phyloP scores from a whole-genome alignment of 2,888 invertebrate species.

The Hemaris fuciformis region DNA sequence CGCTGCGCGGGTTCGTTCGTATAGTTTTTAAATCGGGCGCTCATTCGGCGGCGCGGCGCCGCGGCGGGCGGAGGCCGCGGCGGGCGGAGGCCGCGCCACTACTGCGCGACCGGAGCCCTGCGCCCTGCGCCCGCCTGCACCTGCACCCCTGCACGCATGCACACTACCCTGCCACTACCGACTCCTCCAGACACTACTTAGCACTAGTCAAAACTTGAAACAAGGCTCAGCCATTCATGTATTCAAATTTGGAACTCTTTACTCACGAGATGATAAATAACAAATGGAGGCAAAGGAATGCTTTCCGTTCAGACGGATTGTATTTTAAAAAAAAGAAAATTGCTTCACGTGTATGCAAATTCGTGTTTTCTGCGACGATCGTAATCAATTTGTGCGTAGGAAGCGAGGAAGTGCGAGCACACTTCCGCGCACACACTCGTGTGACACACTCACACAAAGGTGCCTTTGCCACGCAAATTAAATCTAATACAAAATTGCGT shows the following conservation, averaged over 20 bases:
- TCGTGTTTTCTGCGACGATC: constrained; percentile 75
- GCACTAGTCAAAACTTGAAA: not conserved
- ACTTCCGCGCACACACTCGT: constrained; percentile 53
- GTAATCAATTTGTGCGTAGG: constrained; percentile 81
- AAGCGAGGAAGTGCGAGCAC: constrained; percentile 60
- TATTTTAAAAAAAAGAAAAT: constrained; percentile 47
- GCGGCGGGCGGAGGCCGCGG: constrained; percentile 73
- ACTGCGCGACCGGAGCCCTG: constrained; percentile 40
- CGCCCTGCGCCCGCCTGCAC: constrained; percentile 44
- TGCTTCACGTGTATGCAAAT: constrained; percentile 73
- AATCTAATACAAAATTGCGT: constrained; percentile 82
- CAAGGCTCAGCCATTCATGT: not conserved
- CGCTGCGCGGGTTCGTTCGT: constrained; percentile 76
- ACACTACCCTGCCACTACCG: constrained; percentile 19
- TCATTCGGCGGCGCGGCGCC: constrained; percentile 75
- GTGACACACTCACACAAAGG: constrained; percentile 42
- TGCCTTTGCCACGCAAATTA: constrained; percentile 70
- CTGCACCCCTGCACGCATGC: constrained; percentile 38
- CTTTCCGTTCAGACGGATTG: constrained; percentile 37
- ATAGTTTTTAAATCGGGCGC: constrained; percentile 81
- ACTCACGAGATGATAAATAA: not conserved
- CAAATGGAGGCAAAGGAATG: not conserved
- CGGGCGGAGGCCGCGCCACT: constrained; percentile 63
- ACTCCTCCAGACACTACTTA: constrained; percentile 15
- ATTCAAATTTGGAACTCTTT: not conserved